Base-by-base conservation (phyloP, 2,113 vertebrate species). In the Hypocryptadius cinnamomeus region DNA sequence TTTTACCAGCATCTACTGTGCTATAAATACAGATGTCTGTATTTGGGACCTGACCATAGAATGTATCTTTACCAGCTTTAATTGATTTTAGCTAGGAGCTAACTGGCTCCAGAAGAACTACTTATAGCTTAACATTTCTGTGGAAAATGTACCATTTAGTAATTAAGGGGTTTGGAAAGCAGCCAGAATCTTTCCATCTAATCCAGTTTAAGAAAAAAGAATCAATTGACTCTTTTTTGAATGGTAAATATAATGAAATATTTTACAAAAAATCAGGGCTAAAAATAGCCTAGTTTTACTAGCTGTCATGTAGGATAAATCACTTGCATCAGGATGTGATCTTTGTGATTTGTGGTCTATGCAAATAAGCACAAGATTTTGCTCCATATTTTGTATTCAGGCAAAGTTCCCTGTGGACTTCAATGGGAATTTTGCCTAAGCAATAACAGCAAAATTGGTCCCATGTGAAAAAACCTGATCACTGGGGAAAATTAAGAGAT, bases 81-180 rank as follows among this genome's bases (percentile, higher is more conserved):
- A 94, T 95, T 96, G 92, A 94, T 96, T 95, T 96, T 94, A 96
- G 74, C 92, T 94, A 87, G 91, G 65, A 95, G 96, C 90, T 94
- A 92, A 95, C 86, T 72, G 93, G 76, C 80, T 96, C 69, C 88
- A 90, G 85, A 93, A 94, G 86, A 93, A 81, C 83, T 93, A 92
- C 94, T 94, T 97, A 95, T 87, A 96, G 94, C 91, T 96, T 95
- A 97, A 96, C 92, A 82, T 97, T 97, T 96, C 92, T 96, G 93
- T 90, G 93, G 94, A 94, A 96, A 95, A 96, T 92, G 91, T 96
- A 96, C 92, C 79, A 81, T 96, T 93, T 88, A 92, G 91, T 96
- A 97, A 97, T 97, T 97, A 97, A 95, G 95, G 81, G 85, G 27
- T 86, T 95, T 97, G 96, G 96, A 94, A 94, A 87, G 90, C 77